Conservation (phyloP, 2,113 vertebrate species). For the Cryptomyrus ogoouensis region DNA sequence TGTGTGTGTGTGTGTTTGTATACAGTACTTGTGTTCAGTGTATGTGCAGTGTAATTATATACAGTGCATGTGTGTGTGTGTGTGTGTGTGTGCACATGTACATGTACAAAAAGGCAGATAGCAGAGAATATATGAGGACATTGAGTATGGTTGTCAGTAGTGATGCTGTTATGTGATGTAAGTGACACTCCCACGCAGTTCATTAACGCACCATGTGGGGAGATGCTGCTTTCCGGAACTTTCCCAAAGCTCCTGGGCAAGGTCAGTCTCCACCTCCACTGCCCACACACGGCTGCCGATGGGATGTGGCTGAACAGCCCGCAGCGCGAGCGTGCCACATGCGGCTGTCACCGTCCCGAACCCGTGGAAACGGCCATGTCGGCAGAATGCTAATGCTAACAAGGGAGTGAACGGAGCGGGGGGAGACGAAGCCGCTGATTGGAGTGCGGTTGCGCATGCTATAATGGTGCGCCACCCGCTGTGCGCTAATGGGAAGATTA, state of each 20-base stretch:
- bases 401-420: neutral
- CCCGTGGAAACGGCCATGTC: neutral
- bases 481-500: neutral
- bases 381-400: neutral
- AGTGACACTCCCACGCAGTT: neutral
- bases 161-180: neutral
- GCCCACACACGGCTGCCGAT: neutral
- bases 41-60: neutral
- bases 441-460: neutral
- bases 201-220: neutral
- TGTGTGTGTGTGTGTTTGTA: neutral
- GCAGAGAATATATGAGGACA: neutral
- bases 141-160: neutral
- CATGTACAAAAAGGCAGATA: neutral
- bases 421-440: neutral
- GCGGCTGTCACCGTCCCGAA: neutral
- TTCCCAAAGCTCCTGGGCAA: neutral
- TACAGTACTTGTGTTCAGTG: too few relatives aligned
- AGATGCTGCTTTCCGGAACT: neutral
- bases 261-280: neutral
- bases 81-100: neutral
- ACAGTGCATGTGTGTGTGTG: too few relatives aligned
- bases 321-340: neutral
- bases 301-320: neutral
- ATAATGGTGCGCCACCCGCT: neutral